Percentiles rank a stretch among this genome's conserved stretches.
Evolutionary conservation across 2,888 invertebrate genomes (phyloP).

Genomic region (Melanophora roralis): DNA sequence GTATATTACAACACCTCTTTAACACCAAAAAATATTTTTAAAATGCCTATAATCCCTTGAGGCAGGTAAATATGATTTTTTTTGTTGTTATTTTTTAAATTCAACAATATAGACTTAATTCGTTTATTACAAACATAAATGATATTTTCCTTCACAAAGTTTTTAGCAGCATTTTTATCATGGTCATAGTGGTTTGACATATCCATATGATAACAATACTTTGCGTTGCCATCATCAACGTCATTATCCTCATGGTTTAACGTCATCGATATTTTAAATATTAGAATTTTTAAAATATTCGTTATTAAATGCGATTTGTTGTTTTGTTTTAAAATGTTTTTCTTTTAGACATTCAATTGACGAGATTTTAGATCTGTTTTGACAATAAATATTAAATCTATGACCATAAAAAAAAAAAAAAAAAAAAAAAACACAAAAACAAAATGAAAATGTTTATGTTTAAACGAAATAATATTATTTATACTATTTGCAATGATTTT

Average conservation of each 20-base stretch:
- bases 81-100: background rate
- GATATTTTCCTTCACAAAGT: too few relatives aligned
- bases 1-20: too few relatives aligned
- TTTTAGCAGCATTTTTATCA: slow-evolving; percentile 1
- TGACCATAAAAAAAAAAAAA: slow-evolving; percentile 46
- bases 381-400: slow-evolving; percentile 51
- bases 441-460: slow-evolving; percentile 37
- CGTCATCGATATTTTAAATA: slow-evolving; percentile 29
- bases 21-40: too few relatives aligned
- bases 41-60: slow-evolving; percentile 30
- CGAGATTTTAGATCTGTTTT: slow-evolving; percentile 16
- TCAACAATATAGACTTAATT: background rate
- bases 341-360: background rate
- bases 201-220: slow-evolving; percentile 19
- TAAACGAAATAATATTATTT: slow-evolving; percentile 45
- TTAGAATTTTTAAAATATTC: slow-evolving; percentile 28
- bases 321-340: background rate
- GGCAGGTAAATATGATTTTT: background rate
- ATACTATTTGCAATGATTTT: background rate
- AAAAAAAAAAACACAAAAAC: background rate
- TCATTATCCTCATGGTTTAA: background rate
- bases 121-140: slow-evolving; percentile 16
- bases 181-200: slow-evolving; percentile 7
- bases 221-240: background rate
- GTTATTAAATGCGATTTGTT: slow-evolving; percentile 21